phyloP scores from a whole-genome alignment of 2,113 vertebrate genomes.

The Azemiops feae region DNA sequence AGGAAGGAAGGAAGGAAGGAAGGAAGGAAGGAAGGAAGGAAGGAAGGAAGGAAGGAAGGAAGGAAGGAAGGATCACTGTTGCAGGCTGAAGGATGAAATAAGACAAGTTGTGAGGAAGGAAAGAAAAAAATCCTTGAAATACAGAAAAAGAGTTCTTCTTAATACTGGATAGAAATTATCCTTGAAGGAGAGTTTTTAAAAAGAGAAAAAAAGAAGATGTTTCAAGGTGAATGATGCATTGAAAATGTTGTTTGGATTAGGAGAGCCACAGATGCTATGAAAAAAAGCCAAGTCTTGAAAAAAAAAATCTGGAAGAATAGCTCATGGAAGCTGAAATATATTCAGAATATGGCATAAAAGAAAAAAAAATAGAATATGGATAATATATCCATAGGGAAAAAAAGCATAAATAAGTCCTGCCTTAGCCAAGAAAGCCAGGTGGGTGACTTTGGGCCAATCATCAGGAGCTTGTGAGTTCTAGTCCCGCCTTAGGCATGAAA shows the following conservation, averaged over 20 bases:
- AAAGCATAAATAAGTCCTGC: conserved; percentile 25
- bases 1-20: no score
- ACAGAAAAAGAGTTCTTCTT: conserved; percentile 30
- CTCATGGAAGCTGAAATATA: conserved; percentile 24
- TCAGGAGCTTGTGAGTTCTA: no score
- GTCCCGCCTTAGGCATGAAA: no score
- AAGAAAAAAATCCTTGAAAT: conserved; percentile 7
- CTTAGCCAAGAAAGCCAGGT: no score
- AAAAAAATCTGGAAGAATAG: conserved; percentile 15
- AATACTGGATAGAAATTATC: neutral
- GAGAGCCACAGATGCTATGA: conserved; percentile 18
- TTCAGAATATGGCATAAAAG: conserved; percentile 1
- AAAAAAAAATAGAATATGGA: conserved; percentile 33
- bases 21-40: no score
- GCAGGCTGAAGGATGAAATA: conserved; percentile 52
- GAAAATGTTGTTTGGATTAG: conserved; percentile 33
- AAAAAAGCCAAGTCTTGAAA: conserved; percentile 1
- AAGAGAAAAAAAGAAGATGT: conserved; percentile 34
- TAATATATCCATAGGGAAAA: conserved; percentile 47
- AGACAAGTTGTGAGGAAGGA: neutral
- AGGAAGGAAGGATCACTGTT: conserved; percentile 47
- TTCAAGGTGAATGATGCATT: conserved; percentile 7
- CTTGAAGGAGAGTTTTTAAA: neutral
- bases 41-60: no score
- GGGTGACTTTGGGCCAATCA: no score